Evolutionary conservation across 35 echinoderm and acorn worm species (phyloP).

Genomic region (Hemicentrotus pulcherrimus): DNA sequence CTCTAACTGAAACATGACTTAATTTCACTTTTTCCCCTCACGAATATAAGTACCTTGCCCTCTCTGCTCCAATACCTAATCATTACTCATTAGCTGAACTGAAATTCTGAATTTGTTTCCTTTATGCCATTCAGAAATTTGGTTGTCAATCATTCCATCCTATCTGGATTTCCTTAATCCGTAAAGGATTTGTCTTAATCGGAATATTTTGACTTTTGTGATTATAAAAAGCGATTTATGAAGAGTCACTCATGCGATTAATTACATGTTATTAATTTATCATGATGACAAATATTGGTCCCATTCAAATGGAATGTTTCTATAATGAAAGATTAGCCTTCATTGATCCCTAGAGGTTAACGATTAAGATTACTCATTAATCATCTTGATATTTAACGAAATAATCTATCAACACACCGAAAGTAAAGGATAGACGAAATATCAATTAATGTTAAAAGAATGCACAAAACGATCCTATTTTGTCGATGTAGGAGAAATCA

Average conservation of each 20-base stretch:
- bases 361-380: not conserved
- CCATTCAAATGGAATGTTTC: not conserved
- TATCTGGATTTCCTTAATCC: not conserved
- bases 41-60: not conserved
- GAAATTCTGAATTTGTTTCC: not conserved
- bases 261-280: not conserved
- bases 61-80: not conserved
- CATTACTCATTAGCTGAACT: not conserved
- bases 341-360: not conserved
- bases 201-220: not conserved
- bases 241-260: not conserved
- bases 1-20: not conserved
- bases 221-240: not conserved
- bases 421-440: too few relatives aligned
- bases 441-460: too few relatives aligned
- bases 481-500: too few relatives aligned
- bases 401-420: not conserved
- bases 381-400: not conserved
- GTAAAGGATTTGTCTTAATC: not conserved
- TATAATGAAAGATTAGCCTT: not conserved
- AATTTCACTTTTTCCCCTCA: not conserved
- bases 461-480: too few relatives aligned
- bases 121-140: not conserved
- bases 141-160: not conserved
- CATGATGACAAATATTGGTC: not conserved